A percentile compares a stretch with the other conserved stretches of the same genome.
Evolutionary conservation across 92 coral and sea anemone genomes (phyloP).

Genomic region (Meandrina meandrites): DNA sequence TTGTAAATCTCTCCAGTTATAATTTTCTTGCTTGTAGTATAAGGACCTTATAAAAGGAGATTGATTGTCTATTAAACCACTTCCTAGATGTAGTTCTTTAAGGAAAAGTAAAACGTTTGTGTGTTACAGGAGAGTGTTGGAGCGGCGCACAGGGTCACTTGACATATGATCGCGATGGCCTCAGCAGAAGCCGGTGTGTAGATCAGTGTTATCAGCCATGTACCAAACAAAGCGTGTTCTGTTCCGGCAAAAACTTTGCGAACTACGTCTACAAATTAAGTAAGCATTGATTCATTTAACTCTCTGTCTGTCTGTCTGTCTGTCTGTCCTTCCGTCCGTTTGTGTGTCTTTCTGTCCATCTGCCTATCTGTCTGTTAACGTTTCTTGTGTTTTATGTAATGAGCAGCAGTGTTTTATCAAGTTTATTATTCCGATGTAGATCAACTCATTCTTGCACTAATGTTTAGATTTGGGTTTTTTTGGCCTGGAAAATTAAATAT

Average conservation of each 20-base stretch:
- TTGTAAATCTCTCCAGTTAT: too few species aligned
- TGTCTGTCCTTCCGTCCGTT: background rate
- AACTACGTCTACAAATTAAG: constrained; percentile 64
- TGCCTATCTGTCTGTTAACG: background rate
- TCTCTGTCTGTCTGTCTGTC: background rate
- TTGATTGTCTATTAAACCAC: too few species aligned
- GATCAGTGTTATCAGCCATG: constrained; percentile 67
- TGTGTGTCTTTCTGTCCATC: background rate
- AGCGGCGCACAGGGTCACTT: constrained; percentile 47
- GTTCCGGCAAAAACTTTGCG: constrained; percentile 62
- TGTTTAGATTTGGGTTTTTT: too few species aligned
- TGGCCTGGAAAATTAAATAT: too few species aligned
- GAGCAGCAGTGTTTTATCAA: too few species aligned
- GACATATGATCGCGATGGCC: constrained; percentile 47
- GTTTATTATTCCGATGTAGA: too few species aligned
- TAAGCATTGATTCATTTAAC: background rate
- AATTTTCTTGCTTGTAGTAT: too few species aligned
- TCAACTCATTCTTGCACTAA: too few species aligned
- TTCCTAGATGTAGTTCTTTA: too few species aligned
- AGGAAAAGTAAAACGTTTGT: too few species aligned
- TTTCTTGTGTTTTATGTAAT: too few species aligned
- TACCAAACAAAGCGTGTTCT: constrained; percentile 44
- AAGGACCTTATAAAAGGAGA: too few species aligned
- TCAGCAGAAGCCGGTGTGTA: constrained; percentile 36
- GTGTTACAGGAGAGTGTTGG: constrained; percentile 81